phyloP scores from a whole-genome alignment of 2,113 vertebrate species.

The Syngnathus scovelli region DNA sequence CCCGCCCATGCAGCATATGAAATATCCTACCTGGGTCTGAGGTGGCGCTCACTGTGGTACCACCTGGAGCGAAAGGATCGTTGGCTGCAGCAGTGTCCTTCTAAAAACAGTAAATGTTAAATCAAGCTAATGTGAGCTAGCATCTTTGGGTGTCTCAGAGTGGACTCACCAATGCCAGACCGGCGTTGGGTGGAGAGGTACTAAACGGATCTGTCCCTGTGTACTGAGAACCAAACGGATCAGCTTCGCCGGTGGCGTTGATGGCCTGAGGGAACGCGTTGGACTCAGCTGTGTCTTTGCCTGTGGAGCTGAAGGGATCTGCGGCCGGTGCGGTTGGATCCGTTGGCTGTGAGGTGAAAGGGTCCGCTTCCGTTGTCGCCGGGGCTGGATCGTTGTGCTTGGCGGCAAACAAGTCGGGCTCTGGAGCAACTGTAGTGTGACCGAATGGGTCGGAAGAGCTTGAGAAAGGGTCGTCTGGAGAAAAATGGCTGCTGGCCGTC shows the following conservation, averaged over 20 bases:
- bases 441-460: constrained; percentile 59
- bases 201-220: constrained; percentile 59
- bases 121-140: not conserved
- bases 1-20: not conserved
- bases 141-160: not conserved
- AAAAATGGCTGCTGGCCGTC: constrained; percentile 73
- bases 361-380: constrained; percentile 30
- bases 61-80: constrained; percentile 95
- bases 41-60: constrained; percentile 76
- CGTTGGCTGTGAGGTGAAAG: constrained; percentile 40
- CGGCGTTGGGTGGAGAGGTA: constrained; percentile 39
- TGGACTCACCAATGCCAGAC: constrained; percentile 57
- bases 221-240: constrained; percentile 62
- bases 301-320: constrained; percentile 56
- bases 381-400: constrained; percentile 31
- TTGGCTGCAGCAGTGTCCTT: constrained; percentile 76
- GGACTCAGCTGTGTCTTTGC: constrained; percentile 6
- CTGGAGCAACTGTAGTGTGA: constrained; percentile 48
- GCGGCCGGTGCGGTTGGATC: constrained; percentile 24
- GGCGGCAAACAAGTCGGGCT: constrained; percentile 58
- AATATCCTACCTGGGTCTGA: constrained; percentile 79
- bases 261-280: constrained; percentile 52
- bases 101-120: constrained; percentile 60
- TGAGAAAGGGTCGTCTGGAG: constrained; percentile 74
- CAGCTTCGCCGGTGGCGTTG: constrained; percentile 38